Evolutionary conservation across 2,888 invertebrate species (phyloP).

Genomic region (Metacarcinus magister): DNA sequence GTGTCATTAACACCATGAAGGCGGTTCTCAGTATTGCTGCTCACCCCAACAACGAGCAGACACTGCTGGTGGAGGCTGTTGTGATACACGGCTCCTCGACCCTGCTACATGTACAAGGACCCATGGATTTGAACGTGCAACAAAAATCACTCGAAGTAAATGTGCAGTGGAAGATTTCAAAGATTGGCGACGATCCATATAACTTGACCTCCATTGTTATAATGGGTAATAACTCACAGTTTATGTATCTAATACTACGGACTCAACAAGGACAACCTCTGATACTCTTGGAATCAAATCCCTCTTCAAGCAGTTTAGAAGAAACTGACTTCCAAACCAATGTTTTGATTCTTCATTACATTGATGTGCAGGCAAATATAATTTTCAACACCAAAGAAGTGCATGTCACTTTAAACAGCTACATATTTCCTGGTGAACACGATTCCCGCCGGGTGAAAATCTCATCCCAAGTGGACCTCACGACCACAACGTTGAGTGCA

Average conservation of each 20-base stretch:
- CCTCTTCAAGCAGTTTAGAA: neutral
- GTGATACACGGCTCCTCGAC: conserved; percentile 28
- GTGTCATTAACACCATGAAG: neutral
- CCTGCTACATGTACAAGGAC: conserved; percentile 29
- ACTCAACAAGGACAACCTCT: neutral
- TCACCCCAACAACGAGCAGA: neutral
- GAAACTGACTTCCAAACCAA: neutral
- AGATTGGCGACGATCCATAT: neutral
- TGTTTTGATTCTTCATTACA: neutral
- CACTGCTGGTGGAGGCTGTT: neutral
- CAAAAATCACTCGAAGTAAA: neutral
- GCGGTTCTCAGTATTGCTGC: neutral
- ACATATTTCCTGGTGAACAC: neutral
- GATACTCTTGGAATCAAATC: neutral
- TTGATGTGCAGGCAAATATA: conserved; percentile 21
- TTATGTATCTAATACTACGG: neutral
- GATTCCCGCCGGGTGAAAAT: conserved; percentile 26
- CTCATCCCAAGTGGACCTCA: conserved; percentile 38
- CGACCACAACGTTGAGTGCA: neutral
- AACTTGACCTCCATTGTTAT: neutral
- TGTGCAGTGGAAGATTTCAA: neutral
- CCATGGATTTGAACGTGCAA: neutral
- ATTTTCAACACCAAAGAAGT: neutral
- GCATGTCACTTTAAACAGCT: neutral
- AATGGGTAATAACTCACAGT: neutral